phyloP scores from a whole-genome alignment of 2,797 vertebrate species.

The Todus mexicanus region DNA sequence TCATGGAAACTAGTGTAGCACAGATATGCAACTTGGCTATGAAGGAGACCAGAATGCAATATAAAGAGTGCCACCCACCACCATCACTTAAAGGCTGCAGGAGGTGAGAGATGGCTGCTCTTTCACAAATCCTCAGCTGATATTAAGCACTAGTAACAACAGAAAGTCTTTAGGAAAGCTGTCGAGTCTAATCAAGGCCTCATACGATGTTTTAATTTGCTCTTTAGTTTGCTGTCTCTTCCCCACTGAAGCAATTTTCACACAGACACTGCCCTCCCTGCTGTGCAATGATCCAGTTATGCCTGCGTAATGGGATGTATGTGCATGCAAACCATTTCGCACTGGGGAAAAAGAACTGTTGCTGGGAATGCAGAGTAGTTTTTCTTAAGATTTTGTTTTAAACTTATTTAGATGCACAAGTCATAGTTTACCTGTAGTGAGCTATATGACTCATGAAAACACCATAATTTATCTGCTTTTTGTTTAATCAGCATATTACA shows the following conservation, averaged over 20 bases:
- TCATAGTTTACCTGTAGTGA: not conserved
- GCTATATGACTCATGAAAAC: not conserved
- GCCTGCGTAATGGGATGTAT: accelerated
- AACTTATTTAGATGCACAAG: not conserved
- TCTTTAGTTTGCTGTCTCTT: not conserved
- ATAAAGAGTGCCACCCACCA: not conserved
- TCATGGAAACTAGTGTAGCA: not conserved
- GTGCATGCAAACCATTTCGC: not conserved
- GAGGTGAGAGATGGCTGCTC: not conserved
- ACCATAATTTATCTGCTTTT: not conserved
- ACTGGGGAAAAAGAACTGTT: not conserved
- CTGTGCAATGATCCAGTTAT: not conserved
- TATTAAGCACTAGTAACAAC: not conserved
- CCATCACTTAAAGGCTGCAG: not conserved
- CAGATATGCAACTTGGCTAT: not conserved
- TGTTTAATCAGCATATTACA: not conserved
- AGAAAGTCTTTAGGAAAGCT: not conserved
- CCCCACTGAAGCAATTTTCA: not conserved
- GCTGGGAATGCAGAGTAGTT: not conserved
- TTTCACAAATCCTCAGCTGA: not conserved
- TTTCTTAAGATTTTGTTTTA: not conserved
- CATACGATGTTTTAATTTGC: not conserved
- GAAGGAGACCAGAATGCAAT: not conserved
- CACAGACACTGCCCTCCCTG: not conserved
- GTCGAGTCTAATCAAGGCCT: not conserved